Evolutionary conservation across 2,888 invertebrate genomes (phyloP).

Genomic region (Alsophila aescularia): DNA sequence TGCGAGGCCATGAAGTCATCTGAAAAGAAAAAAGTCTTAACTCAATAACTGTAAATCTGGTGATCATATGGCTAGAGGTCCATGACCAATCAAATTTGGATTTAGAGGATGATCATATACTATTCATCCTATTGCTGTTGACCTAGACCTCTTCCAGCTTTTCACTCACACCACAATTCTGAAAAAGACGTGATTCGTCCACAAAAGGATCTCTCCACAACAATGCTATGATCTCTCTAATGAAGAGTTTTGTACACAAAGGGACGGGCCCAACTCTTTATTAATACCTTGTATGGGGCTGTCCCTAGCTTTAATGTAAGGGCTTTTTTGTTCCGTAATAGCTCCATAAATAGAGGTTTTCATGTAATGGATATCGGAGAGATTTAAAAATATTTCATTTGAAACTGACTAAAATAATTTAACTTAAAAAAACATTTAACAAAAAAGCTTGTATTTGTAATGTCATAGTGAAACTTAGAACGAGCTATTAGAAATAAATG

Average conservation of each 20-base stretch:
- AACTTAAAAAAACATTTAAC: too few species aligned
- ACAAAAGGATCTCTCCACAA: constrained; percentile 66
- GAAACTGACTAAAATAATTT: too few species aligned
- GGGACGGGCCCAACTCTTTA: constrained; percentile 71
- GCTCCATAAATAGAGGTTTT: constrained; percentile 8
- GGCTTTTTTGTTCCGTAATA: constrained; percentile 21
- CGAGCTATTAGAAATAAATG: too few species aligned
- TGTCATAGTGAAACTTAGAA: too few species aligned
- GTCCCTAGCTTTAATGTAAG: constrained; percentile 32
- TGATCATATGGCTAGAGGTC: too few species aligned
- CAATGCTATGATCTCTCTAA: constrained; percentile 80
- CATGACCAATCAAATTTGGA: too few species aligned
- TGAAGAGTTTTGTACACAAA: constrained; percentile 82
- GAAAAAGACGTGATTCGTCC: constrained; percentile 57
- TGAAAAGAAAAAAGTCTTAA: too few species aligned
- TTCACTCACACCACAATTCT: constrained; percentile 45
- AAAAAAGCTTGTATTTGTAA: too few species aligned
- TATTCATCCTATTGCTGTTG: too few species aligned
- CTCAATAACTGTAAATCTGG: too few species aligned
- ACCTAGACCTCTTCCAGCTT: constrained; percentile 18
- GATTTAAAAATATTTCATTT: not conserved
- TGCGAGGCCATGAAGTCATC: too few species aligned
- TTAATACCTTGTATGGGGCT: constrained; percentile 65
- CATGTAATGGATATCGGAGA: not conserved
- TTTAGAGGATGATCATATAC: too few species aligned